Evolutionary conservation across 2,888 invertebrate genomes (phyloP).

Genomic region (Chydorus sphaericus): DNA sequence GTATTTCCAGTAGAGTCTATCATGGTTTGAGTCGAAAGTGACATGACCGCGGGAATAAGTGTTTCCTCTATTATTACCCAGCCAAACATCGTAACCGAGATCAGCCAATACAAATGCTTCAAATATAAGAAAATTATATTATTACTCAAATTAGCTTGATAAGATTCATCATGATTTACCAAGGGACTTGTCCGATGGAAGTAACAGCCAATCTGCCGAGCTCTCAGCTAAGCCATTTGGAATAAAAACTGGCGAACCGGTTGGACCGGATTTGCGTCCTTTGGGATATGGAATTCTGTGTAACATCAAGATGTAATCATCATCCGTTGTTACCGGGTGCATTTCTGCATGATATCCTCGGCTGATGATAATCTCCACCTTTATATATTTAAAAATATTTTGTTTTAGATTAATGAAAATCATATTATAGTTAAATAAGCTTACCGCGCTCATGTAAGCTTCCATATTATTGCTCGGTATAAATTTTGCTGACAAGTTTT

Average conservation of each 20-base stretch:
- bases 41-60: conserved; percentile 43
- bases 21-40: conserved; percentile 26
- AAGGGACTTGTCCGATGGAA: conserved; percentile 46
- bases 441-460: too few species aligned
- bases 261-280: background rate
- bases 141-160: background rate
- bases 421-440: too few species aligned
- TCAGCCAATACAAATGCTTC: conserved; percentile 41
- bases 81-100: conserved; percentile 59
- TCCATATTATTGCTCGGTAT: too few species aligned
- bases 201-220: conserved; percentile 32
- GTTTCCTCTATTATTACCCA: conserved; percentile 51
- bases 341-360: conserved; percentile 15
- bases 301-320: conserved; percentile 5
- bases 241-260: conserved; percentile 36
- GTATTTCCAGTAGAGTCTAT: conserved; percentile 47
- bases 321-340: conserved; percentile 13
- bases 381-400: too few species aligned
- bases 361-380: conserved; percentile 14
- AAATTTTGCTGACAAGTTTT: too few species aligned
- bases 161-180: too few species aligned
- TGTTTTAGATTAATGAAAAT: too few species aligned
- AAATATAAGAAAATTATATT: background rate
- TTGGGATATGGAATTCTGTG: conserved; percentile 7
- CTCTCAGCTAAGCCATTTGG: conserved; percentile 32